Evolutionary conservation across 2,113 vertebrate species (phyloP), one percentile per base, ranked within the genome.

Genomic region (Poeciliopsis turrubarensis): DNA sequence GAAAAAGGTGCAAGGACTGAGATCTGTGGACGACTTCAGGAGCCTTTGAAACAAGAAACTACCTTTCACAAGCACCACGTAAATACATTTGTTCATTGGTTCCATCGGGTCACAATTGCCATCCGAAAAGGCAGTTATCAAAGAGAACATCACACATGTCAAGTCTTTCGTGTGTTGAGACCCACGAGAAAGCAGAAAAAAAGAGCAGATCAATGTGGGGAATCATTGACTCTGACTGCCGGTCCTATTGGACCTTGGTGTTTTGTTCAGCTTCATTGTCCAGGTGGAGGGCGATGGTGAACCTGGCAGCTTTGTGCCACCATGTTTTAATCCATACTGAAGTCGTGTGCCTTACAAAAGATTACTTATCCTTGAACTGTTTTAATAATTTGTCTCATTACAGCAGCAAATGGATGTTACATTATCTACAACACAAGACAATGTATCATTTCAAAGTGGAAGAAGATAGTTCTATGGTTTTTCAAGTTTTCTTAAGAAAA

Each of bases 21-120:
- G 29, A 72, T 61, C 68, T 62, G 27, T 7, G 19, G 9, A 37
- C 4, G 29, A 73, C 54, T 73, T 27, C 70, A 41, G 1, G 27
- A 29, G 60, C 26, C 81, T 86, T 78, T 89, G 72, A 84, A 80
- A 85, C 87, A 39, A 31, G 75, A 75, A 34, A 7, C 60, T 51
- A 19, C 37, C 54, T 26, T 72, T 41, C 39, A 41, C n/a, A 72
- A 3, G 8, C 22, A 57, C 27, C 6, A 44, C 68, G 9, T 51
- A 72, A 62, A 77, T 73, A 68, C 60, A 72, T 44, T 78, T 70
- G 29, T 14, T 54, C 44, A 65, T 82, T 57, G 37, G 70, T 67
- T 27, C 39, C 68, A 26, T 14, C 47, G 63, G 30, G 19, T 31
- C 26, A 37, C 67, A 67, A 47, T 34, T 44, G 73, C 41, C 26